Conservation (phyloP, 2,797 vertebrate genomes). For the Falco novaeseelandiae region DNA sequence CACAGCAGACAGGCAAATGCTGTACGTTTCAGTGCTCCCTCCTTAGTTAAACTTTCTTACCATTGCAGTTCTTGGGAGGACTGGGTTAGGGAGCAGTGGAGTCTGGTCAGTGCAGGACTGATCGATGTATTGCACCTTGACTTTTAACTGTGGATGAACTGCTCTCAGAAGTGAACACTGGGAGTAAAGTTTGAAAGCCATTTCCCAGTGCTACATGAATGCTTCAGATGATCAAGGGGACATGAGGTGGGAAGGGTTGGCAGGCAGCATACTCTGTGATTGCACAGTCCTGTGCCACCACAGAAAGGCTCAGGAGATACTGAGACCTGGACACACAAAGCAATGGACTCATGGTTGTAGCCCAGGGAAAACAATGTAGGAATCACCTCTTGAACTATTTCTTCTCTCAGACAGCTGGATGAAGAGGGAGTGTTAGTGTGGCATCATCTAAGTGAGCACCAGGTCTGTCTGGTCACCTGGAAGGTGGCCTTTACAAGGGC, state of each 20-base stretch:
- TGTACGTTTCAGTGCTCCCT: neutral
- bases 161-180: neutral
- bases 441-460: neutral
- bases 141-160: neutral
- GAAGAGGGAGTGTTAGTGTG: neutral
- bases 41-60: neutral
- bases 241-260: neutral
- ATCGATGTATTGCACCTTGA: neutral
- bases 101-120: neutral
- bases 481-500: neutral
- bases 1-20: neutral
- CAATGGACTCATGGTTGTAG: accelerated
- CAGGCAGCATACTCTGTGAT: neutral
- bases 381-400: neutral
- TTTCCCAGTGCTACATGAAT: neutral
- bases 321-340: neutral
- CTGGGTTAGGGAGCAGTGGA: accelerated
- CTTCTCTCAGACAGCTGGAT: neutral
- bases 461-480: neutral
- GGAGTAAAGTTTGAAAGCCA: neutral
- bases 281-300: neutral
- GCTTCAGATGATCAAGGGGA: neutral
- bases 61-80: neutral
- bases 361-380: neutral
- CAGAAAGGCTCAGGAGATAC: neutral